phyloP scores from a whole-genome alignment of 2,797 vertebrate genomes.

The Ctenopoma multispine region DNA sequence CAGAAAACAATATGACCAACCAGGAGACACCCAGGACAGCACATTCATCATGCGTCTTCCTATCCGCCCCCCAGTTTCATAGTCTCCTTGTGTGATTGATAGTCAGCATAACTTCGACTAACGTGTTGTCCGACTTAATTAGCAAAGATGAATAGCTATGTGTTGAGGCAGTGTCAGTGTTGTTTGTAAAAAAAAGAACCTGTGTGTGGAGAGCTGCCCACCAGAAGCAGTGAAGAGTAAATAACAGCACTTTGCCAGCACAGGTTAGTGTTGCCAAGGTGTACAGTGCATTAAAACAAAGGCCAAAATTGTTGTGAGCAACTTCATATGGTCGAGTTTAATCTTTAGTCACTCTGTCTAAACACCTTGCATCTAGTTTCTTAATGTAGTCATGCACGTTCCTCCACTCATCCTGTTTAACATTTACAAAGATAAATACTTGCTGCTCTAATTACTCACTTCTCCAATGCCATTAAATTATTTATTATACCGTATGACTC shows the following conservation, averaged over 20 bases:
- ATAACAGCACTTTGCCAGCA: slow-evolving; percentile 54
- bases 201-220: slow-evolving; percentile 50
- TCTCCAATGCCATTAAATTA: neutral
- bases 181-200: slow-evolving; percentile 57
- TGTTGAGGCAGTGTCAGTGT: slow-evolving; percentile 49
- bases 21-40: slow-evolving; percentile 38
- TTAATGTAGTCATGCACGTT: neutral
- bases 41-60: slow-evolving; percentile 66
- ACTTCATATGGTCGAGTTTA: neutral
- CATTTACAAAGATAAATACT: slow-evolving; percentile 14
- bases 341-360: slow-evolving; percentile 14
- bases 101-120: slow-evolving; percentile 75
- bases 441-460: slow-evolving; percentile 16
- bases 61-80: slow-evolving; percentile 60
- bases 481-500: neutral
- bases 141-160: slow-evolving; percentile 74
- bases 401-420: slow-evolving; percentile 24
- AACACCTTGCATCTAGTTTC: slow-evolving; percentile 3
- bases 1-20: slow-evolving; percentile 39
- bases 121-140: slow-evolving; percentile 80
- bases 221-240: slow-evolving; percentile 53
- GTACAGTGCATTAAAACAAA: slow-evolving; percentile 13
- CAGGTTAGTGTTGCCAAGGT: slow-evolving; percentile 39
- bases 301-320: neutral
- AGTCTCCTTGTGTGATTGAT: slow-evolving; percentile 73